These are phyloP conservation scores for Chrysemys picta DNA, from an alignment of 2,113 vertebrate species.

Conservation along the genomic window DNA sequence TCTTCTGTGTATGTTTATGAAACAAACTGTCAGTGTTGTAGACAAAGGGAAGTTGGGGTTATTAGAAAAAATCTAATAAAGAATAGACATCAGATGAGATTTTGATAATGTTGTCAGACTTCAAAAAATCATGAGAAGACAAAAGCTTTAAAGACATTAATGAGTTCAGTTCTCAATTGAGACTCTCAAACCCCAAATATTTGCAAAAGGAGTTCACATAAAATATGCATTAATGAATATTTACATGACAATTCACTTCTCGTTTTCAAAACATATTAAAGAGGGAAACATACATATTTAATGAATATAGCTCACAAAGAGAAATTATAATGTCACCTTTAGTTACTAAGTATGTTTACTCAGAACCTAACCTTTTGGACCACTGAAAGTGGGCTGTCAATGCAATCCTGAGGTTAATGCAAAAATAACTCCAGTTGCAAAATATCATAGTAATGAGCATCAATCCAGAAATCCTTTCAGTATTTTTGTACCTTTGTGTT, in stretches of 20 bases:
- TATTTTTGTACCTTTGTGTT: constrained; percentile 19
- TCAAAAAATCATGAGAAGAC: background rate
- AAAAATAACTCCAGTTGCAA: background rate
- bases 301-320: background rate
- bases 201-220: background rate
- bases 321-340: background rate
- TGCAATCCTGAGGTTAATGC: background rate
- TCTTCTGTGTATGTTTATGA: background rate
- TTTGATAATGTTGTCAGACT: background rate
- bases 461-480: constrained; percentile 31
- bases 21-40: background rate
- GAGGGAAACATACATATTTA: background rate
- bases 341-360: background rate
- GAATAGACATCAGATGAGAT: background rate
- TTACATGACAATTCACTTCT: background rate
- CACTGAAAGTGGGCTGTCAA: background rate
- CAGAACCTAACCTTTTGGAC: constrained; percentile 2
- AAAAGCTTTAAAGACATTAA: background rate
- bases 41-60: background rate
- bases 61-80: background rate
- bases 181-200: background rate
- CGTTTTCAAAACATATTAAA: background rate
- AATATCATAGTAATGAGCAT: constrained; percentile 30
- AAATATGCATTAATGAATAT: constrained; percentile 2
- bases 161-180: background rate